Evolutionary conservation across 2,113 vertebrate genomes (phyloP).

Genomic region (Monarcha castaneiventris): DNA sequence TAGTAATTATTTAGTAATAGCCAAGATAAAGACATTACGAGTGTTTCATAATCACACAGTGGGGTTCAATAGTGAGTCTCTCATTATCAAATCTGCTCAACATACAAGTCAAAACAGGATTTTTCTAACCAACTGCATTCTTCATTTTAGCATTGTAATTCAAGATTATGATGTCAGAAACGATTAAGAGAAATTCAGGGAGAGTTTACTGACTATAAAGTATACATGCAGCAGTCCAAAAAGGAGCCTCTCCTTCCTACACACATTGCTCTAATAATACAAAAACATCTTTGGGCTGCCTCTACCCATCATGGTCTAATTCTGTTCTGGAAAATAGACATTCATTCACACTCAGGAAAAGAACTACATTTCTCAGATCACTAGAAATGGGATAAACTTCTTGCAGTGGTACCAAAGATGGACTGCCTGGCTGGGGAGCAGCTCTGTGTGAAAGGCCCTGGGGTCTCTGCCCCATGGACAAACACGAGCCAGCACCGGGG

Average conservation of each 20-base stretch:
- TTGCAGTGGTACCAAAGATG: not conserved
- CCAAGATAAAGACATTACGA: conserved; percentile 16
- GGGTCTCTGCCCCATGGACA: not conserved
- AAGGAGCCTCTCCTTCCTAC: not conserved
- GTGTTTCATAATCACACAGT: not conserved
- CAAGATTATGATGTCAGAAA: not conserved
- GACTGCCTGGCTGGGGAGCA: not conserved
- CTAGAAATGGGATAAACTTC: not conserved
- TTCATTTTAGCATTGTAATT: conserved; percentile 15
- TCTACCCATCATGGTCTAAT: not conserved
- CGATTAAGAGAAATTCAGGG: not conserved
- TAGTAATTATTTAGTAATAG: conserved; percentile 40
- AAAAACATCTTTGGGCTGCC: not conserved
- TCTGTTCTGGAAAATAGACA: not conserved
- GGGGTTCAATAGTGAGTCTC: not conserved
- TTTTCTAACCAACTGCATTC: conserved; percentile 17
- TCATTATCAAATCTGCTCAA: conserved; percentile 34
- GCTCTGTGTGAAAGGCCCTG: not conserved
- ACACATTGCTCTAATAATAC: not conserved
- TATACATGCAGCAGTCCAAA: not conserved
- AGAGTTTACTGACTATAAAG: not conserved
- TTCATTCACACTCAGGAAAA: not conserved
- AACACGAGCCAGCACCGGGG: not conserved
- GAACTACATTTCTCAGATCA: not conserved
- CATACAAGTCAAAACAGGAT: conserved; percentile 1